These are phyloP conservation scores for Entomyzon cyanotis DNA, from an alignment of 2,113 vertebrate genomes.

Conservation along the genomic window DNA sequence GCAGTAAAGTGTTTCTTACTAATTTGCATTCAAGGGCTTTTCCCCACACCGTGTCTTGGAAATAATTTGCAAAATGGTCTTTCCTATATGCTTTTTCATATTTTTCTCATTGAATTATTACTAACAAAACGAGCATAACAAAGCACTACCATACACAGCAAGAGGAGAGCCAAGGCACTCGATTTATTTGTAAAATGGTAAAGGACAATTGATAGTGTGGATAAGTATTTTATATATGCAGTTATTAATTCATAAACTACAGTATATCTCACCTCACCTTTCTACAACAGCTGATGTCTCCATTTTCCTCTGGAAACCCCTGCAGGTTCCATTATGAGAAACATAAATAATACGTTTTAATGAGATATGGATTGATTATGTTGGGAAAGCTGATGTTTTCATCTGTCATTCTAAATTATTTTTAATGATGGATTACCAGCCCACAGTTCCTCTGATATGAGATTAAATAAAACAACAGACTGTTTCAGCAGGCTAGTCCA, in stretches of 20 bases:
- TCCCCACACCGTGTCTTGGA: not conserved
- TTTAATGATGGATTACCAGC: constrained; percentile 94
- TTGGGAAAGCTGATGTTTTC: constrained; percentile 88
- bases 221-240: constrained; percentile 83
- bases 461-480: constrained; percentile 96
- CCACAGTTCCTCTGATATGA: constrained; percentile 91
- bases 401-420: constrained; percentile 96
- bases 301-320: constrained; percentile 75
- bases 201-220: constrained; percentile 78
- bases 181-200: constrained; percentile 74
- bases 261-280: constrained; percentile 88
- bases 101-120: constrained; percentile 29
- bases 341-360: constrained; percentile 97
- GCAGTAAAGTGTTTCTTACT: not conserved
- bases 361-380: constrained; percentile 97
- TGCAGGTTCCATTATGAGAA: constrained; percentile 88
- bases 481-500: constrained; percentile 87
- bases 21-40: not conserved
- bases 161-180: constrained; percentile 48
- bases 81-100: not conserved
- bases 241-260: constrained; percentile 93
- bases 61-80: not conserved
- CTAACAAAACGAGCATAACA: constrained; percentile 20
- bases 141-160: not conserved
- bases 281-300: constrained; percentile 88